Evolutionary conservation across 2,888 invertebrate genomes (phyloP).

Genomic region (Phengaris arion): DNA sequence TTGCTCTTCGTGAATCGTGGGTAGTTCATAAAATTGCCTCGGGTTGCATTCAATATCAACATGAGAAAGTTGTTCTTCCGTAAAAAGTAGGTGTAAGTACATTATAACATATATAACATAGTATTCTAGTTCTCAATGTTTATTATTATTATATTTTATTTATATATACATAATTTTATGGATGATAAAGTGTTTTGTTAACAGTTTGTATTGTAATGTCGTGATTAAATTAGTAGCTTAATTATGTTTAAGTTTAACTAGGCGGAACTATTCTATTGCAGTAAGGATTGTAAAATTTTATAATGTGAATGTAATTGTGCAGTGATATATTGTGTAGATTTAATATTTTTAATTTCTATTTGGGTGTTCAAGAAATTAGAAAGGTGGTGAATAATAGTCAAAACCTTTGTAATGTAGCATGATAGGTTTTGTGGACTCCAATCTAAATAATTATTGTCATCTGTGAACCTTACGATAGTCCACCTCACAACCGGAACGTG

Average conservation of each 20-base stretch:
- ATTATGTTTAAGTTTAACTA: neutral
- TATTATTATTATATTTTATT: neutral
- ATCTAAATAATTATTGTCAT: too few species aligned
- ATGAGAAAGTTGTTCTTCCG: slow-evolving; percentile 19
- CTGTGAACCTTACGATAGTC: neutral
- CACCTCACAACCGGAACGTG: neutral
- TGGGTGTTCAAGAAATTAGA: neutral
- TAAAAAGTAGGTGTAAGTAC: slow-evolving; percentile 23
- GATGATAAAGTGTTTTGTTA: neutral
- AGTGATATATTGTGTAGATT: neutral
- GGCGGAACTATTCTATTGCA: neutral
- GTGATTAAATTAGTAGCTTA: neutral
- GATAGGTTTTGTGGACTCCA: neutral
- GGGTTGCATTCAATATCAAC: neutral
- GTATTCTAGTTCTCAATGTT: neutral
- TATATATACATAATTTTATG: neutral
- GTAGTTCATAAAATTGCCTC: slow-evolving; percentile 36
- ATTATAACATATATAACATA: neutral
- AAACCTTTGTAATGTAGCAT: neutral
- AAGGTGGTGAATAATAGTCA: neutral
- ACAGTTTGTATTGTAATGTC: neutral
- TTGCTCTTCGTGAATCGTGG: neutral
- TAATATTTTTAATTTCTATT: neutral
- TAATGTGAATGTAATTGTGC: neutral
- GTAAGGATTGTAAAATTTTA: neutral